These are phyloP conservation scores for Leptopilina syphax DNA, from an alignment of 2,888 invertebrate species.

Conservation along the genomic window DNA sequence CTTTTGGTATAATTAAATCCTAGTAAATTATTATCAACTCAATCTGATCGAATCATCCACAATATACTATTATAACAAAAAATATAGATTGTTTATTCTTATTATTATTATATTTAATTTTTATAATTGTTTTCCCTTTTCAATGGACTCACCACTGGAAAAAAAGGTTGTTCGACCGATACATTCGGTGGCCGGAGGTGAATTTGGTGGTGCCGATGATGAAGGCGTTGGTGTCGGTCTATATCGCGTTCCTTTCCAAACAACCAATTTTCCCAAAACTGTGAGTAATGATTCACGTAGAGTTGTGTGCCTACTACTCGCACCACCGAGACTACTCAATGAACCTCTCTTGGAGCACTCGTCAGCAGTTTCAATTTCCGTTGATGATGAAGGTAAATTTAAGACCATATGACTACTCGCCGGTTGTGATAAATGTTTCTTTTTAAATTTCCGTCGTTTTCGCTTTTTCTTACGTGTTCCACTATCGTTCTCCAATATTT, in stretches of 20 bases:
- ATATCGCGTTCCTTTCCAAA: slow-evolving; percentile 78
- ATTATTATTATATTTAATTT: no score
- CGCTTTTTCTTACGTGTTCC: slow-evolving; percentile 65
- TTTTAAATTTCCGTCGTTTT: slow-evolving; percentile 69
- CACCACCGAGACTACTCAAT: slow-evolving; percentile 73
- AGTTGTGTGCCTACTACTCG: slow-evolving; percentile 75
- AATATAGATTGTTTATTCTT: no score
- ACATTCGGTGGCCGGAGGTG: slow-evolving; percentile 77
- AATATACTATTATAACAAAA: no score
- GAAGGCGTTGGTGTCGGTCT: slow-evolving; percentile 72
- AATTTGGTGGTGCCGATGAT: slow-evolving; percentile 73
- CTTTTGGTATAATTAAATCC: neutral
- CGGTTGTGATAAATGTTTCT: slow-evolving; percentile 61
- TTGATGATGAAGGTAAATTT: slow-evolving; percentile 59
- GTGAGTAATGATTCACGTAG: slow-evolving; percentile 83
- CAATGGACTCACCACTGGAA: slow-evolving; percentile 71
- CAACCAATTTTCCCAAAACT: slow-evolving; percentile 82
- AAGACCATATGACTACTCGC: slow-evolving; percentile 70
- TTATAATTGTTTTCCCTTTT: neutral
- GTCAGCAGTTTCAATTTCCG: slow-evolving; percentile 60
- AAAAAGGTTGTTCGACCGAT: slow-evolving; percentile 78
- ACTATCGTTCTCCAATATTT: slow-evolving; percentile 66
- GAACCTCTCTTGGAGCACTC: slow-evolving; percentile 72
- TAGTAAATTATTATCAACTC: no score
- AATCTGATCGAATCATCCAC: no score